Conservation (phyloP, 2,797 vertebrate species). For the Macroramphosus scolopax region DNA sequence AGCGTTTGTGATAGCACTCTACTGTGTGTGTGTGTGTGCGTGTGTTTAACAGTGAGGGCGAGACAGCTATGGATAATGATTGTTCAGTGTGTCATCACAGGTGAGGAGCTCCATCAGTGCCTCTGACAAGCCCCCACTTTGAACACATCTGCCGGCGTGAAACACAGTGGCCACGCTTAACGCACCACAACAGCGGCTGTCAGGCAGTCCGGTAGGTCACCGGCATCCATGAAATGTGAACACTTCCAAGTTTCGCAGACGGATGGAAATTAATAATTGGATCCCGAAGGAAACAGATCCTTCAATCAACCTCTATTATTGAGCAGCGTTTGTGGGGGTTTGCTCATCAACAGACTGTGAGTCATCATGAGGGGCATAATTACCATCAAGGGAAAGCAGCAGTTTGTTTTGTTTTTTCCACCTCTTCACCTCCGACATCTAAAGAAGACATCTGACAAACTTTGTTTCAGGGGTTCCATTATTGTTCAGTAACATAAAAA, state of each 20-base stretch:
- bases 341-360: conserved; percentile 26
- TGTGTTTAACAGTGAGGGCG: background rate
- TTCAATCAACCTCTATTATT: conserved; percentile 54
- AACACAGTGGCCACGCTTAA: conserved; percentile 45
- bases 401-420: too few species aligned
- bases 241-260: conserved; percentile 33
- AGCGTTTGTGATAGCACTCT: too few species aligned
- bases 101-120: conserved; percentile 39
- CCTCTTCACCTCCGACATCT: conserved; percentile 10
- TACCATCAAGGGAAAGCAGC: conserved; percentile 47
- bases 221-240: conserved; percentile 44
- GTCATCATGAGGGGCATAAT: conserved; percentile 52
- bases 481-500: too few species aligned
- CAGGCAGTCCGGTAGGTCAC: conserved; percentile 39
- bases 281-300: conserved; percentile 54
- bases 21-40: background rate
- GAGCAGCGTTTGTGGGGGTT: conserved; percentile 21
- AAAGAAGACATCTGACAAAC: too few species aligned
- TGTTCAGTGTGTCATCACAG: conserved; percentile 33
- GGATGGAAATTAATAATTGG: conserved; percentile 61
- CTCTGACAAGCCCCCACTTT: conserved; percentile 31
- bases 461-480: too few species aligned
- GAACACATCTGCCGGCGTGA: conserved; percentile 51
- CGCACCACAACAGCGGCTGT: conserved; percentile 29
- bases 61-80: conserved; percentile 26